Conservation (phyloP, 2,113 vertebrate genomes). For the Epinephelus lanceolatus region DNA sequence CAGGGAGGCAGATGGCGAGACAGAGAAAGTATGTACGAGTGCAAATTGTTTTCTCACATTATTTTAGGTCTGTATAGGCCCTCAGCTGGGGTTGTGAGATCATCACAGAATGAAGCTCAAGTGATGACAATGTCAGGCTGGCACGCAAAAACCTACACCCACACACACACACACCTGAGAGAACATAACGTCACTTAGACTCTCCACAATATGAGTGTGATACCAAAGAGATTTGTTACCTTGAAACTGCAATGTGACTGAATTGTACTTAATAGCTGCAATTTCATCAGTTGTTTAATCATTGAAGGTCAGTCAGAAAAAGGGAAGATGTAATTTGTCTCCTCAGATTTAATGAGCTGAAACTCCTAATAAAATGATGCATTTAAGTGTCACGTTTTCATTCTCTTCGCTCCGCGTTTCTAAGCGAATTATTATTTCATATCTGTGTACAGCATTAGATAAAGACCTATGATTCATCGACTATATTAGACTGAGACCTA, state of each 20-base stretch:
- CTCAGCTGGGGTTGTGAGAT: slow-evolving; percentile 60
- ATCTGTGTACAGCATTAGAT: neutral
- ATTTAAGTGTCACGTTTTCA: neutral
- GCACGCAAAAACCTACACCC: slow-evolving; percentile 14
- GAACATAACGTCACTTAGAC: slow-evolving; percentile 6
- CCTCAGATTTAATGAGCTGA: neutral
- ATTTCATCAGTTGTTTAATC: neutral
- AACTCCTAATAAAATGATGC: neutral
- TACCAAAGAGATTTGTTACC: neutral
- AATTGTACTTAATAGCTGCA: neutral
- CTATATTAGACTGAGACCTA: slow-evolving; percentile 6
- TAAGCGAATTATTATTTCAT: neutral
- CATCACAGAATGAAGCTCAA: slow-evolving; percentile 32
- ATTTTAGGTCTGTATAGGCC: slow-evolving; percentile 53
- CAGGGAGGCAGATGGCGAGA: slow-evolving; percentile 63
- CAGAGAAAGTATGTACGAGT: slow-evolving; percentile 52
- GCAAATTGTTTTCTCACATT: slow-evolving; percentile 74
- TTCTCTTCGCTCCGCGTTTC: neutral
- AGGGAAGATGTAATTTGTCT: neutral
- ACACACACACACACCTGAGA: slow-evolving; percentile 24
- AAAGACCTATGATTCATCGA: slow-evolving; percentile 23
- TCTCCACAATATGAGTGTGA: neutral
- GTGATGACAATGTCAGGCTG: slow-evolving; percentile 60
- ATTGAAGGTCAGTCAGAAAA: neutral
- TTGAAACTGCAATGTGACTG: neutral